These are phyloP conservation scores for Empis stercorea DNA, from an alignment of 2,888 invertebrate species.

Conservation along the genomic window DNA sequence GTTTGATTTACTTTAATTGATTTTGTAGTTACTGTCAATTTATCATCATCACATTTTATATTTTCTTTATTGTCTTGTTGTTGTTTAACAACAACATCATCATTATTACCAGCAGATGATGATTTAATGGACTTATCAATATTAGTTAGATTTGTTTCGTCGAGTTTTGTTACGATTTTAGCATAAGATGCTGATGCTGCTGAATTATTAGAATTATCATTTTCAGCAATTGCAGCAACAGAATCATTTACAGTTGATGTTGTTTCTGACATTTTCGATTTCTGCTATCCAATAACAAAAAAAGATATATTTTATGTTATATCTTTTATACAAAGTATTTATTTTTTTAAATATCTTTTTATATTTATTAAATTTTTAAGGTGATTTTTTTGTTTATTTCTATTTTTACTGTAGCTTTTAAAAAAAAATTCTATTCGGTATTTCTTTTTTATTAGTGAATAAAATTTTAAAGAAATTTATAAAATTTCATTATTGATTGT, in stretches of 20 bases:
- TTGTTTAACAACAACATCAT: too few relatives aligned
- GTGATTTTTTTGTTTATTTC: neutral
- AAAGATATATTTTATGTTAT: too few relatives aligned
- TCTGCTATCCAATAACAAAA: neutral
- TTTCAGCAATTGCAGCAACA: neutral
- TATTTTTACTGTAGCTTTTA: neutral
- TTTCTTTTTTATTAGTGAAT: too few relatives aligned
- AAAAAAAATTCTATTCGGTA: neutral
- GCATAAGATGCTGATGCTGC: neutral
- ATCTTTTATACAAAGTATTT: neutral
- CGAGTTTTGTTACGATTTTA: neutral
- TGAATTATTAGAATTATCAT: neutral
- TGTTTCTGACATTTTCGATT: too few relatives aligned
- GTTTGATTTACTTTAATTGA: constrained; percentile 19
- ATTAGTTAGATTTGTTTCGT: neutral
- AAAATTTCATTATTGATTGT: too few relatives aligned
- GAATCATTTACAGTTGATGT: neutral
- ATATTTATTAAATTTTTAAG: too few relatives aligned
- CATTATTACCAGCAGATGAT: constrained; percentile 4
- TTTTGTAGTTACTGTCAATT: constrained; percentile 13
- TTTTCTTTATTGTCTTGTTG: constrained; percentile 25
- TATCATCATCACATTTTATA: constrained; percentile 4
- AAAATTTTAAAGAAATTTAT: too few relatives aligned
- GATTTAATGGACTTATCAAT: neutral
- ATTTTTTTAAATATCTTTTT: neutral